These are phyloP conservation scores for Malurus cyaneus DNA, from an alignment of 2,113 vertebrate genomes.

Conservation along the genomic window DNA sequence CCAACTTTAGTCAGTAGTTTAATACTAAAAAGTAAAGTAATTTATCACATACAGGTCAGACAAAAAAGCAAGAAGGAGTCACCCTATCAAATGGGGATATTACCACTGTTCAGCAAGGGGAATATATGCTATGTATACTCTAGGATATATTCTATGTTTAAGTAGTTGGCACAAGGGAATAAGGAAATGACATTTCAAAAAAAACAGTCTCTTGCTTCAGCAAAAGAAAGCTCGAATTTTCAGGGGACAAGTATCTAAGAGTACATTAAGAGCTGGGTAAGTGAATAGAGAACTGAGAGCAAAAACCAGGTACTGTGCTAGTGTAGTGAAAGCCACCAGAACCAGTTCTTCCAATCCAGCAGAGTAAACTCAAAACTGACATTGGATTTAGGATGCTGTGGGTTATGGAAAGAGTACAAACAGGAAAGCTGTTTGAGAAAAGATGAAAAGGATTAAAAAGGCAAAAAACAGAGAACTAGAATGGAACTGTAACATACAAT, in stretches of 20 bases:
- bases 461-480: neutral
- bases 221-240: neutral
- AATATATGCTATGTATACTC: neutral
- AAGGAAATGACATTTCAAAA: neutral
- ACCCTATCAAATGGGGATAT: neutral
- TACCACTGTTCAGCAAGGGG: neutral
- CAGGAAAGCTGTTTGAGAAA: neutral
- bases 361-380: neutral
- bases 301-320: neutral
- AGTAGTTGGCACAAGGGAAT: neutral
- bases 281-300: neutral
- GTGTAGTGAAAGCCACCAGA: neutral
- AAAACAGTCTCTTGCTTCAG: neutral
- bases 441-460: neutral
- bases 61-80: neutral
- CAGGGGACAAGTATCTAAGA: neutral
- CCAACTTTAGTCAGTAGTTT: neutral
- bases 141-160: neutral
- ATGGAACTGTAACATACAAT: neutral
- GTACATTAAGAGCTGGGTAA: neutral
- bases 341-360: neutral
- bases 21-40: neutral
- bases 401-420: neutral
- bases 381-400: neutral
- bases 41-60: neutral